Base-by-base conservation (phyloP, 2,888 invertebrate species). In the Leptopilina syphax region DNA sequence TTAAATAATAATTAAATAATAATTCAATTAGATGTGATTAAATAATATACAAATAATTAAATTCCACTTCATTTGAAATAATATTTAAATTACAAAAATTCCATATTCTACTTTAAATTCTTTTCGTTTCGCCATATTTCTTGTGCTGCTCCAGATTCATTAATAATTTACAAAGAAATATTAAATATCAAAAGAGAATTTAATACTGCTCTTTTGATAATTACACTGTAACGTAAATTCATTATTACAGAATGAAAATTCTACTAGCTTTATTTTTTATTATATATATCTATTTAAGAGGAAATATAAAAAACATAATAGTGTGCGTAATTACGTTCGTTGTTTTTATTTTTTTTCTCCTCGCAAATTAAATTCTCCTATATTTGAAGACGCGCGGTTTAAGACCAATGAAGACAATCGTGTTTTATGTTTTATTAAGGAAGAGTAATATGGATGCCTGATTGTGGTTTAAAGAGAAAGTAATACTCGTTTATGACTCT, bases 391-490 rank as follows among this genome's bases (percentile, higher is more conserved):
- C 44, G 41, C 34, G 34, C 34, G 41, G 0, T 67, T 67, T 67
- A 18, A 66, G 13, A 66, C 41, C 41, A n/a, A 66, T 66, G 4
- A 18, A 44, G 44, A 44, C 67, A 44, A 18, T 9, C 9, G 44
- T 44, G 9, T 67, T 60, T 60, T n/a, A 60, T 60, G n/a, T 60
- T 60, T 60, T n/a, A 60, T 60, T 60, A 60, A 60, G n/a, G 44
- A 67, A 47, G 67, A 67, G 44, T 67, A 18, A 41, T 67, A 9
- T 60, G 57, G 57, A 57, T 66, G 66, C 8, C 7, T 66, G 18
- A 44, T 67, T 67, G 44, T 67, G 44, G 44, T 44, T 47, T 67
- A 47, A 60, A 9, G 67, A 67, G 67, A 67, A 67, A 67, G 67
- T 18, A 44, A 44, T 18, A 44, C 67, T n/a, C 10, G 67, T 44